Evolutionary conservation across 2,797 vertebrate genomes (phyloP), one percentile per base, ranked within the genome.

Genomic region (Kryptopterus vitreolus): DNA sequence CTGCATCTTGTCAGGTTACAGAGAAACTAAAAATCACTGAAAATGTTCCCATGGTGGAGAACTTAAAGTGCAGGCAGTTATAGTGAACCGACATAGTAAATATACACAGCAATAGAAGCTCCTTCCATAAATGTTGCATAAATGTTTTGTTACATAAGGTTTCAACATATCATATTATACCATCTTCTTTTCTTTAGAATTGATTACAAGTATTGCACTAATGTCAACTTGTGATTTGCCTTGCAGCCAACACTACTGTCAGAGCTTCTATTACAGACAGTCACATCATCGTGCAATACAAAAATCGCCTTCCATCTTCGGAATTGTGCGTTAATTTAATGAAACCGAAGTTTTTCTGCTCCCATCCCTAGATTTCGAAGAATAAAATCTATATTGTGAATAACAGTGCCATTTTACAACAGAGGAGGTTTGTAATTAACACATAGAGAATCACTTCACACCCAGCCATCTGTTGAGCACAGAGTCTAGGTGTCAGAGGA

Each of bases 381-480:
- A 57, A n/a, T 35, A 55, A 52, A 62, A 65, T 61, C 66, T 53
- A 33, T 65, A 57, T 73, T 77, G 33, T 63, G 50, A 65, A 57
- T 77, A 72, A 68, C 26, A 55, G 66, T 58, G 76, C 11, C 18
- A 63, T 72, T 77, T 77, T 61, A 72, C 72, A 80, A 26, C 22
- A 50, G 68, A 71, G 57, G 59, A 77, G 88, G 86, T 86, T 87
- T 87, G 88, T 92, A 92, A 92, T 93, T 92, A 92, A 92, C 91
- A 91, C 90, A 83, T 89, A 89, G 87, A 87, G 88, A 87, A 89
- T 91, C 89, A 90, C 90, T 90, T 90, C 90, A 92, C 90, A 89
- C 89, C 48, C 84, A 50, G 88, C 91, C 91, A 93, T 92, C 91
- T 93, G 92, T 87, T 89, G 84, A 87, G 35, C n/a, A 68, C 85